Evolutionary conservation across 2,113 vertebrate genomes (phyloP).

Genomic region (Coracopsis vasa): DNA sequence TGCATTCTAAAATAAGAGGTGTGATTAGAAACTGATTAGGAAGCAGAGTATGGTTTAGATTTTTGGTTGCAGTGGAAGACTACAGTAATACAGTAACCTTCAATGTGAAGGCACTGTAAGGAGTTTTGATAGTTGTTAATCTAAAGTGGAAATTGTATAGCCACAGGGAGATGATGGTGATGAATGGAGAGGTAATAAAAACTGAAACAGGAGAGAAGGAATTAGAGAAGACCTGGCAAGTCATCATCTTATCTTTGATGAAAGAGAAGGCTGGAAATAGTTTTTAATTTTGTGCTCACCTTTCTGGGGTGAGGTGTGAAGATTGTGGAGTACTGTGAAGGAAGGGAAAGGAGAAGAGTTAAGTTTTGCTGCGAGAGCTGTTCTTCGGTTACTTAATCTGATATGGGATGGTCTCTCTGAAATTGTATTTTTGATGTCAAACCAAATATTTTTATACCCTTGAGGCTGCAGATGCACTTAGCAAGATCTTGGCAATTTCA

Average conservation of each 20-base stretch:
- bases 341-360: not conserved
- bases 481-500: not conserved
- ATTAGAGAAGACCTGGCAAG: not conserved
- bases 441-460: not conserved
- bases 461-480: not conserved
- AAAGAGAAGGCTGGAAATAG: not conserved
- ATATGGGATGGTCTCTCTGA: not conserved
- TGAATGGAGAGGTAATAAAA: not conserved
- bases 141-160: not conserved
- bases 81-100: not conserved
- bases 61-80: not conserved
- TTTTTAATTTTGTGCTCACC: not conserved
- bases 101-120: not conserved
- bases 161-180: not conserved
- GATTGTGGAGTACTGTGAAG: not conserved
- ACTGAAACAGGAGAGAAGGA: not conserved
- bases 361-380: not conserved
- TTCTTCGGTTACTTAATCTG: not conserved
- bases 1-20: not conserved
- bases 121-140: not conserved
- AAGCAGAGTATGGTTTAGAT: not conserved
- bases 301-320: not conserved
- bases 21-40: not conserved
- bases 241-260: not conserved
- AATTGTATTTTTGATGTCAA: not conserved